These are phyloP conservation scores for Crax fasciolata DNA, from an alignment of 2,797 vertebrate species.

Conservation along the genomic window DNA sequence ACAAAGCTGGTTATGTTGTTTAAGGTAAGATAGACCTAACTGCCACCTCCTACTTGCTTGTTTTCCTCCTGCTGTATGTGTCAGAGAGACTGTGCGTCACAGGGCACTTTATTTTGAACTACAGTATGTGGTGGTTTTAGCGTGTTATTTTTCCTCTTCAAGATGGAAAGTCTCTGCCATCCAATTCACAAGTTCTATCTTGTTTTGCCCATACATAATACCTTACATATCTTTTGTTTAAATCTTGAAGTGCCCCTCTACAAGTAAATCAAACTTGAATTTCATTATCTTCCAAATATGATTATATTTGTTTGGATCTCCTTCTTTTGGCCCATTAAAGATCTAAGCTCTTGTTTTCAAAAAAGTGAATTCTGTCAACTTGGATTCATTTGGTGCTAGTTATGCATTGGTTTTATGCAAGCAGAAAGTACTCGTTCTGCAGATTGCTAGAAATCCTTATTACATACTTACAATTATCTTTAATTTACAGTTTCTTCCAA, in stretches of 20 bases:
- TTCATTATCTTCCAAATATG: background rate
- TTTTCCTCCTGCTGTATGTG: background rate
- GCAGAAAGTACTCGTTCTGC: background rate
- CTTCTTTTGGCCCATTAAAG: background rate
- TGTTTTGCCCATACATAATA: background rate
- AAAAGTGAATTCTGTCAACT: background rate
- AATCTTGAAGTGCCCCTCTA: background rate
- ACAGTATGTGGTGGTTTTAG: background rate
- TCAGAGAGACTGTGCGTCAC: background rate
- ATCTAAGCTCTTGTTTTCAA: background rate
- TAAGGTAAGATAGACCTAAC: background rate
- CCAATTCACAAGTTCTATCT: background rate
- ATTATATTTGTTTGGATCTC: background rate
- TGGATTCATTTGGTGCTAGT: background rate
- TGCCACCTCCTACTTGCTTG: background rate
- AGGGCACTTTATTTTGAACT: background rate
- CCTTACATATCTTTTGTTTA: background rate
- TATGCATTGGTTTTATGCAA: slow-evolving; percentile 15
- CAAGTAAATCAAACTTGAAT: background rate
- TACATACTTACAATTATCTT: slow-evolving; percentile 23
- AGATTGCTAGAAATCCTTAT: slow-evolving; percentile 11
- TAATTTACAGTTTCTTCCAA: background rate
- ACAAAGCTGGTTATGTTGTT: background rate
- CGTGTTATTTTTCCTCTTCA: background rate
- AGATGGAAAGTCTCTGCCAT: background rate